Evolutionary conservation across 2,797 vertebrate genomes (phyloP).

Genomic region (Lacerta bilineata): DNA sequence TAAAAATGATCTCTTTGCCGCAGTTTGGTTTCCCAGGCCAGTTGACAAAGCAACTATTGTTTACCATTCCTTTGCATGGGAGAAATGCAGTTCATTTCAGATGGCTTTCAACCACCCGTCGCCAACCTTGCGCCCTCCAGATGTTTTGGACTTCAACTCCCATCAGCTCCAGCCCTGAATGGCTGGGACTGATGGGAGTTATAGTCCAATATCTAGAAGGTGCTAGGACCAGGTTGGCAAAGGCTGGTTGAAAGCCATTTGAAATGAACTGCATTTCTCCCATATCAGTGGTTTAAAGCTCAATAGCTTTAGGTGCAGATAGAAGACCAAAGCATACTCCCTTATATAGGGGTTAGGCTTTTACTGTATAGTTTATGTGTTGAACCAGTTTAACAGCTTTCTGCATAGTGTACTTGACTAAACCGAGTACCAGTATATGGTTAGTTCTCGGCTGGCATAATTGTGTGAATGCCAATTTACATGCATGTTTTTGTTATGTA

Average conservation of each 20-base stretch:
- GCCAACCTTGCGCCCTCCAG: no score
- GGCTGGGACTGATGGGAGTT: no score
- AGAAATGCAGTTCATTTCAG: no score
- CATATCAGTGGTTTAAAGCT: background rate
- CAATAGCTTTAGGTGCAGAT: background rate
- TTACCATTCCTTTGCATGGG: background rate
- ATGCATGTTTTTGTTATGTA: no score
- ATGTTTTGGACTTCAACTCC: no score
- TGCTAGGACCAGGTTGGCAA: no score
- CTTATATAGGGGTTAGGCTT: background rate
- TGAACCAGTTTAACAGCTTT: conserved; percentile 4
- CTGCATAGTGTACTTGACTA: background rate
- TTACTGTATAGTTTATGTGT: background rate
- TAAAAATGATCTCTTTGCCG: background rate
- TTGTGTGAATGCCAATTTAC: no score
- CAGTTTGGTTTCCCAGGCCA: background rate
- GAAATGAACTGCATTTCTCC: background rate
- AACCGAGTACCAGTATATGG: conserved; percentile 20
- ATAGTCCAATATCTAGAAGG: no score
- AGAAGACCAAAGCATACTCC: background rate
- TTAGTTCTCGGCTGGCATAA: background rate
- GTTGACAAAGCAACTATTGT: background rate
- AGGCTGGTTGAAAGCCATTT: background rate
- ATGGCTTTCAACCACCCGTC: no score
- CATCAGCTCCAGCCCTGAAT: no score